Percentiles rank a stretch among this genome's conserved stretches.
phyloP scores from a whole-genome alignment of 1,140 invertebrate genomes.

The Trinorchestia longiramus region DNA sequence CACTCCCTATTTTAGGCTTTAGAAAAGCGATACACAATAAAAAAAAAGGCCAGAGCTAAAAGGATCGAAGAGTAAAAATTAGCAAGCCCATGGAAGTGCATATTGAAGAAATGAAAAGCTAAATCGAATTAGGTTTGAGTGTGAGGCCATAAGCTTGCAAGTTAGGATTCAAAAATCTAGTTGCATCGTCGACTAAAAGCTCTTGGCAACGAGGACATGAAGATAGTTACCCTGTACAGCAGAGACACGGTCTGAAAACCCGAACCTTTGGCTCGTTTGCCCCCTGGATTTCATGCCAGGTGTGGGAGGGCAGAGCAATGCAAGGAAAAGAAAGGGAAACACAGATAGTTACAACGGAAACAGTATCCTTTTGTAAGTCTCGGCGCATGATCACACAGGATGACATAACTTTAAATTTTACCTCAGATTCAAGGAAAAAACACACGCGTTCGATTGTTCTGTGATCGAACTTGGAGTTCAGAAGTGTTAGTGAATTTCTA shows the following conservation, averaged over 20 bases:
- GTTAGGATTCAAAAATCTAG: not conserved
- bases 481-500: not conserved
- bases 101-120: not conserved
- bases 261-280: constrained; percentile 83
- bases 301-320: constrained; percentile 14
- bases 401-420: not conserved
- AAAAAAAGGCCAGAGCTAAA: not conserved
- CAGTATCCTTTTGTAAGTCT: not conserved
- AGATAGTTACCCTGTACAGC: constrained; percentile 82
- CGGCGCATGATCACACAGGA: not conserved
- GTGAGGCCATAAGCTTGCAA: not conserved
- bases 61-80: not conserved
- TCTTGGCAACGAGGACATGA: not conserved
- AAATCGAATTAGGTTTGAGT: not conserved
- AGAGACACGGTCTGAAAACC: constrained; percentile 91
- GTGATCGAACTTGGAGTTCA: not conserved
- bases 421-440: not conserved
- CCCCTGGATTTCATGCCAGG: constrained; percentile 72
- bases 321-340: constrained; percentile 50
- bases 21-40: not conserved
- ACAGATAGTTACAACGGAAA: not conserved
- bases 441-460: constrained; percentile 19
- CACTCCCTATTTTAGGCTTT: not conserved
- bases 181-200: not conserved
- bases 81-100: not conserved